Evolutionary conservation across 2,888 invertebrate species (phyloP).

Genomic region (Drosophila fulvimacula): DNA sequence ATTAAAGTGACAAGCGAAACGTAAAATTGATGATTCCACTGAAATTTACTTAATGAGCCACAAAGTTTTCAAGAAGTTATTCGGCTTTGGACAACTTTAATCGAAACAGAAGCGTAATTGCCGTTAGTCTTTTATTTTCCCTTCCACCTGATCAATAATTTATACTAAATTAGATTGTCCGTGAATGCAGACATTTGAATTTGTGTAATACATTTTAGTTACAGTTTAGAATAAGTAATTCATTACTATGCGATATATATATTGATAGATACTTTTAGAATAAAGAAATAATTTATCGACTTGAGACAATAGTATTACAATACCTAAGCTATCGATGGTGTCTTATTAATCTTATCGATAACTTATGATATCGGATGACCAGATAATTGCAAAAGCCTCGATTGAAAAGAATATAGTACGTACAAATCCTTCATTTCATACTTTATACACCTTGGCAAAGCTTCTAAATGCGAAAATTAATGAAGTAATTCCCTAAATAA

Average conservation of each 20-base stretch:
- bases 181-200: neutral
- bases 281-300: neutral
- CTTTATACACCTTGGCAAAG: neutral
- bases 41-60: constrained; percentile 15
- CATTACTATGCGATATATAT: neutral
- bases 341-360: neutral
- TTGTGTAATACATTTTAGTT: neutral
- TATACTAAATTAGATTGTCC: too few relatives aligned
- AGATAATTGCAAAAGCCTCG: too few relatives aligned
- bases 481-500: neutral
- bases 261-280: neutral
- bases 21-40: constrained; percentile 12
- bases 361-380: too few relatives aligned
- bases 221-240: neutral
- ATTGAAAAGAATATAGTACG: too few relatives aligned
- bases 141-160: too few relatives aligned
- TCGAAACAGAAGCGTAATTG: neutral
- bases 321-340: neutral
- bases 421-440: neutral
- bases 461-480: neutral
- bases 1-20: constrained; percentile 28
- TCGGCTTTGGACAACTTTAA: neutral
- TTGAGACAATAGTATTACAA: neutral
- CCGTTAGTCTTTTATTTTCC: neutral
- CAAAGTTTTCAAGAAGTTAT: constrained; percentile 12